Conservation (phyloP, 2,797 vertebrate species). For the Sebastolobus alascanus region DNA sequence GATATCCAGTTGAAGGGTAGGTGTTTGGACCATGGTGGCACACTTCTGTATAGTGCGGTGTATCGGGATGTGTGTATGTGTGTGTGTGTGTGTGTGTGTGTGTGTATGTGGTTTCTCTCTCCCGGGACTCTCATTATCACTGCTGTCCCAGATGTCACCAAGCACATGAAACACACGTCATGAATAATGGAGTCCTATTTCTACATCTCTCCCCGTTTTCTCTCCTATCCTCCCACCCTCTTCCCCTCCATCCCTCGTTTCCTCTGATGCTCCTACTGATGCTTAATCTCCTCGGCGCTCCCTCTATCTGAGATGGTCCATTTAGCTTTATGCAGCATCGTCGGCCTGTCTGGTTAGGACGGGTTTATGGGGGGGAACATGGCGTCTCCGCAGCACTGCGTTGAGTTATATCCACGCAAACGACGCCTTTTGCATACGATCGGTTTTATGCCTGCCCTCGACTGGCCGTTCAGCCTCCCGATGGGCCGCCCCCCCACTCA, state of each 20-base stretch:
- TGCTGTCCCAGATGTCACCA: constrained; percentile 88
- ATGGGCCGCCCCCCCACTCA: not conserved
- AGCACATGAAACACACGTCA: constrained; percentile 87
- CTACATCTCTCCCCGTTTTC: constrained; percentile 79
- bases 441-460: constrained; percentile 51
- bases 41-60: constrained; percentile 40
- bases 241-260: constrained; percentile 68
- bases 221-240: constrained; percentile 63
- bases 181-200: constrained; percentile 87
- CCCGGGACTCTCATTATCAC: constrained; percentile 87
- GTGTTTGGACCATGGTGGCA: constrained; percentile 67
- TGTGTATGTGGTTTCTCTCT: constrained; percentile 66
- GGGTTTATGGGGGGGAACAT: constrained; percentile 69
- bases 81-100: constrained; percentile 54
- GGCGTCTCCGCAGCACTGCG: constrained; percentile 53
- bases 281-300: constrained; percentile 73
- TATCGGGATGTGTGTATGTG: constrained; percentile 56
- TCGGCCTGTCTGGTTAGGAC: constrained; percentile 70
- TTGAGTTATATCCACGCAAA: constrained; percentile 65
- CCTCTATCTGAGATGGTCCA: constrained; percentile 76
- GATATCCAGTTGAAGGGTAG: constrained; percentile 42
- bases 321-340: constrained; percentile 75
- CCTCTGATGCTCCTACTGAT: constrained; percentile 78
- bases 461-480: constrained; percentile 48
- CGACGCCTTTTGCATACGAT: constrained; percentile 64